Percentiles rank a stretch among this genome's conserved stretches.
phyloP scores from a whole-genome alignment of 2,888 invertebrate species.

The Andrena haemorrhoa region DNA sequence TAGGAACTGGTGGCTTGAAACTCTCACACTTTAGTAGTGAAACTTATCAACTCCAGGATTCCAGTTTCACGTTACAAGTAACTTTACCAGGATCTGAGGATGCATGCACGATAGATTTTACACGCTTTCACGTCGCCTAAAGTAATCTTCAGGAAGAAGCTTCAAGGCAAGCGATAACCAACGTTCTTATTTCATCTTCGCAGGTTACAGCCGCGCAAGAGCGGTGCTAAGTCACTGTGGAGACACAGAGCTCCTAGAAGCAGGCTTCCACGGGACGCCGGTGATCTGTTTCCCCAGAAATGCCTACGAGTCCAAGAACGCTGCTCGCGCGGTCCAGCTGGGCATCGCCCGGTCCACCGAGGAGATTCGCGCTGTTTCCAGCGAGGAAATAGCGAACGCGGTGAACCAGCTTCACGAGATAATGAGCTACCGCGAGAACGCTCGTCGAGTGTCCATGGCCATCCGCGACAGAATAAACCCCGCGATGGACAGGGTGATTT shows the following conservation, averaged over 20 bases:
- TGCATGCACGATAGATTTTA: too few relatives aligned
- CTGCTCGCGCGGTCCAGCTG: slow-evolving; percentile 75
- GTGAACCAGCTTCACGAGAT: slow-evolving; percentile 76
- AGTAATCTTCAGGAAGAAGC: neutral
- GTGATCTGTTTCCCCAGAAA: slow-evolving; percentile 81
- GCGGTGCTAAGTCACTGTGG: slow-evolving; percentile 80
- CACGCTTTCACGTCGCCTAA: too few relatives aligned
- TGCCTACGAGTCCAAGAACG: slow-evolving; percentile 76
- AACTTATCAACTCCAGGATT: neutral
- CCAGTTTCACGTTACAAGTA: slow-evolving; percentile 7
- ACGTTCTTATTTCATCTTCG: neutral
- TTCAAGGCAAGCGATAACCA: neutral
- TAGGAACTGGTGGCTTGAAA: too few relatives aligned
- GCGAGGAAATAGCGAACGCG: slow-evolving; percentile 63
- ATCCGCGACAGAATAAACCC: slow-evolving; percentile 81
- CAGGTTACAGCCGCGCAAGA: slow-evolving; percentile 80
- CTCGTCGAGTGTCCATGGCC: slow-evolving; percentile 77
- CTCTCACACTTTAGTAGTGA: too few relatives aligned
- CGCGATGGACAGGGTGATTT: slow-evolving; percentile 79
- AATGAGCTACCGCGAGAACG: slow-evolving; percentile 78
- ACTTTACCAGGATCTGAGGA: neutral
- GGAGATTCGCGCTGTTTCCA: slow-evolving; percentile 53
- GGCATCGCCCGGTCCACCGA: slow-evolving; percentile 74
- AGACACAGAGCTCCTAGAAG: slow-evolving; percentile 81
- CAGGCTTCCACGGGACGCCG: slow-evolving; percentile 82